Percentiles rank a stretch among this genome's conserved stretches.
These are phyloP conservation scores for Aphodius sticticus DNA, from an alignment of 2,888 invertebrate species.

Conservation along the genomic window DNA sequence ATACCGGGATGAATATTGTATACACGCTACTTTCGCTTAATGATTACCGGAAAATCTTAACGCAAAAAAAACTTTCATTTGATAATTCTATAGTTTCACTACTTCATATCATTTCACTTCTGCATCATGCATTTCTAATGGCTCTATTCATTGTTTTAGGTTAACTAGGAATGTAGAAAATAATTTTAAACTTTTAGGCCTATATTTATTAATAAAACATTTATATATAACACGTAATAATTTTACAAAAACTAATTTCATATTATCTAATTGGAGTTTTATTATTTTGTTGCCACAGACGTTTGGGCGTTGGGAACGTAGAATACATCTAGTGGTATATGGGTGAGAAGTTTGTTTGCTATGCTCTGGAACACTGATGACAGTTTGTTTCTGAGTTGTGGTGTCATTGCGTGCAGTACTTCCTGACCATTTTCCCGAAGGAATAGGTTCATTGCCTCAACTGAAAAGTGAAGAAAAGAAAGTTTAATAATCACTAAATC, in stretches of 20 bases:
- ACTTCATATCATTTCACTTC: neutral
- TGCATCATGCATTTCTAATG: neutral
- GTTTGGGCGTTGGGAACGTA: conserved; percentile 55
- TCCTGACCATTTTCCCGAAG: conserved; percentile 74
- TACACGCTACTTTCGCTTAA: neutral
- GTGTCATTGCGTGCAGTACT: conserved; percentile 74
- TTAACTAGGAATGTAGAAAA: neutral
- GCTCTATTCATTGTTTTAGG: too few species aligned
- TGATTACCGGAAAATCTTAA: neutral
- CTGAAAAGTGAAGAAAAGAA: conserved; percentile 56
- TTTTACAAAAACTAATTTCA: conserved; percentile 10
- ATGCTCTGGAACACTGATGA: conserved; percentile 69
- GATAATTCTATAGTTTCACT: neutral
- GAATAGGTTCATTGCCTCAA: conserved; percentile 76
- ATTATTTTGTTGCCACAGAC: neutral
- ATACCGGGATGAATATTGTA: neutral
- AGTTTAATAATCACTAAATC: neutral
- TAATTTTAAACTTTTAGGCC: neutral
- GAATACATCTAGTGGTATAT: conserved; percentile 70
- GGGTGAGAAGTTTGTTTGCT: conserved; percentile 70
- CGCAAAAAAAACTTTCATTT: neutral
- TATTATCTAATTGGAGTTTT: conserved; percentile 10
- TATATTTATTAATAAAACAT: neutral
- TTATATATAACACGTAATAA: conserved; percentile 8
- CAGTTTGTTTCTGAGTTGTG: conserved; percentile 71